Base-by-base conservation (phyloP, 1,140 invertebrate species). In the Rhizoglyphus robini region DNA sequence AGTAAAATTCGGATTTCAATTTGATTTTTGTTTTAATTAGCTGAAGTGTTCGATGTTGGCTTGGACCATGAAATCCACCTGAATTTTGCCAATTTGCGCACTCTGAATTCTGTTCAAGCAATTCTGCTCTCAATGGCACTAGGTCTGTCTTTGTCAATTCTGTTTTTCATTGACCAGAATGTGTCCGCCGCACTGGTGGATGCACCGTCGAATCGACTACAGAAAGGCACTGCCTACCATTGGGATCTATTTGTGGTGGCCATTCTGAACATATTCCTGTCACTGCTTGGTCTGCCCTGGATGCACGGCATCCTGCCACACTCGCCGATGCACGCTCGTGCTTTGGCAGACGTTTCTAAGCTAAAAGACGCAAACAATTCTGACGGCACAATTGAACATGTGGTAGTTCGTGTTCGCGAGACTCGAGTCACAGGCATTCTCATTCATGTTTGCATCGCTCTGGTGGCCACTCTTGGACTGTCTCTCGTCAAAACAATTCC, bases 261-360 rank as follows among this genome's bases (percentile, higher is more conserved):
- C n/a, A 67, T 84, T 3, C 76, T 84, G 47, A 84, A 85, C 71
- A 78, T 72, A 4, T 77, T 82, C 68, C 71, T 84, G 4, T 83
- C 82, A 3, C 64, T 83, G 25, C 80, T 82, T 67, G 80, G 81
- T 31, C 73, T 84, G 41, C 83, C 83, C 4, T 83, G 82, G 82
- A 81, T 84, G 75, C 78, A 81, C 68, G 80, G 79, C 3, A 81
- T 83, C 15, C 71, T 84, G 25, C 83, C 83, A 2, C 83, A 84
- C 71, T 84, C 82, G 13, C 83, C 83, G 2, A 75, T 85, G 13
- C 83, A 84, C 72, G 80, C 84, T 13, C 74, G 80, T 47, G 81
- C 80, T 32, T 72, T 84, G 60, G 83, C 83, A 23, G 83, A 84
- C 70, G 77, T 83, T 18, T 82, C 84, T 69, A 82, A 83, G 70